phyloP scores from a whole-genome alignment of 2,113 vertebrate genomes.

The Bucco capensis region DNA sequence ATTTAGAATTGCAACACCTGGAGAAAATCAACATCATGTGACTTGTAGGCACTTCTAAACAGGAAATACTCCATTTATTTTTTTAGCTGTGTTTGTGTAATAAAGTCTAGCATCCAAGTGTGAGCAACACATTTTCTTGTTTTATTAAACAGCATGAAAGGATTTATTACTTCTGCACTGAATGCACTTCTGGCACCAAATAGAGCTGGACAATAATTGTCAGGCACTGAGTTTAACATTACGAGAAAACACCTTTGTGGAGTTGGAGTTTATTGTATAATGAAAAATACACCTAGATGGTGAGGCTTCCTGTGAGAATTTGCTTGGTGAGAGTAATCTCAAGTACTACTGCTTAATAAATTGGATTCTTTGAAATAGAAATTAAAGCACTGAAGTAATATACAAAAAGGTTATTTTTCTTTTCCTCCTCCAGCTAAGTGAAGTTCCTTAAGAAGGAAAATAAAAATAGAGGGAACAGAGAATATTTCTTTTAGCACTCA shows the following conservation, averaged over 20 bases:
- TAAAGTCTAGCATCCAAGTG: slow-evolving; percentile 55
- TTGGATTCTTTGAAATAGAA: slow-evolving; percentile 50
- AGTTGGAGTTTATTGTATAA: slow-evolving; percentile 6
- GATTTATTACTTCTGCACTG: slow-evolving; percentile 37
- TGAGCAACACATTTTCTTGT: slow-evolving; percentile 57
- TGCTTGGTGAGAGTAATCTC: slow-evolving; percentile 42
- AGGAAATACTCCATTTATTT: slow-evolving; percentile 52
- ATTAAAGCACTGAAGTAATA: slow-evolving; percentile 39
- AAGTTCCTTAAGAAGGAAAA: slow-evolving; percentile 18
- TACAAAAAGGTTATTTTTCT: background rate
- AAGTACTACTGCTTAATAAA: slow-evolving; percentile 52
- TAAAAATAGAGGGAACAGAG: background rate
- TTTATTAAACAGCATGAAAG: slow-evolving; percentile 58
- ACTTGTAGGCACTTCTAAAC: slow-evolving; percentile 38
- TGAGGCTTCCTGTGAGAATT: slow-evolving; percentile 53
- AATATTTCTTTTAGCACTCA: background rate
- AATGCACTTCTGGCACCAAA: slow-evolving; percentile 39
- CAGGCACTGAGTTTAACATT: slow-evolving; percentile 31
- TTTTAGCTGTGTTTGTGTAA: slow-evolving; percentile 54
- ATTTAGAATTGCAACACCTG: slow-evolving; percentile 46
- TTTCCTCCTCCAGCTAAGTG: background rate
- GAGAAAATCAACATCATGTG: slow-evolving; percentile 60
- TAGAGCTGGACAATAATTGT: slow-evolving; percentile 21
- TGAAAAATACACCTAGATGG: slow-evolving; percentile 54
- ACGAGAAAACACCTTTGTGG: slow-evolving; percentile 38